These are phyloP conservation scores for Cantharis flavilabris DNA, from an alignment of 2,888 invertebrate species.

Conservation along the genomic window DNA sequence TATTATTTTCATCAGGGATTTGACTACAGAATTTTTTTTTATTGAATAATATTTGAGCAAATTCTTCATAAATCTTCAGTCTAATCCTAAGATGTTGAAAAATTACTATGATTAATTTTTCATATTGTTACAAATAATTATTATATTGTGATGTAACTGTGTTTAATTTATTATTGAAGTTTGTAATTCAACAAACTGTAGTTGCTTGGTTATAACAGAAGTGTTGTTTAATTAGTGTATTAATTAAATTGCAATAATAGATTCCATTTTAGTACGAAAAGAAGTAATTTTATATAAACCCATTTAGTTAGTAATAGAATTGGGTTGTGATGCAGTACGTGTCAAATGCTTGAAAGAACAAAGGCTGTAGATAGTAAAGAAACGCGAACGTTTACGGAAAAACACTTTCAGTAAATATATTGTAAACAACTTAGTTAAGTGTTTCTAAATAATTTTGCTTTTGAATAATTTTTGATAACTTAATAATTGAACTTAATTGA, in stretches of 20 bases:
- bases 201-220: not conserved
- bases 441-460: not conserved
- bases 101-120: too few relatives aligned
- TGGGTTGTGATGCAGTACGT: constrained; percentile 12
- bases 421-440: not conserved
- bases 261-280: not conserved
- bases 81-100: too few relatives aligned
- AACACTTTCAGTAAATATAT: not conserved
- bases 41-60: too few relatives aligned
- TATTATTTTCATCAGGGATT: too few relatives aligned
- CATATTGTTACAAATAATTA: too few relatives aligned
- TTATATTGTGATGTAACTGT: too few relatives aligned
- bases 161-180: not conserved
- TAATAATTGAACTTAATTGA: not conserved
- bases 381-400: constrained; percentile 5
- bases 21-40: too few relatives aligned
- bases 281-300: constrained; percentile 9
- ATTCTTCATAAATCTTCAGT: too few relatives aligned
- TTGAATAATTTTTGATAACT: not conserved
- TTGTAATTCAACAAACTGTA: not conserved
- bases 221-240: not conserved
- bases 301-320: constrained; percentile 1
- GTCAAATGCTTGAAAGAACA: constrained; percentile 18
- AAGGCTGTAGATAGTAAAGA: constrained; percentile 15
- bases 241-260: not conserved